Base-by-base conservation (phyloP, 2,113 vertebrate species). In the Hypomesus transpacificus region DNA sequence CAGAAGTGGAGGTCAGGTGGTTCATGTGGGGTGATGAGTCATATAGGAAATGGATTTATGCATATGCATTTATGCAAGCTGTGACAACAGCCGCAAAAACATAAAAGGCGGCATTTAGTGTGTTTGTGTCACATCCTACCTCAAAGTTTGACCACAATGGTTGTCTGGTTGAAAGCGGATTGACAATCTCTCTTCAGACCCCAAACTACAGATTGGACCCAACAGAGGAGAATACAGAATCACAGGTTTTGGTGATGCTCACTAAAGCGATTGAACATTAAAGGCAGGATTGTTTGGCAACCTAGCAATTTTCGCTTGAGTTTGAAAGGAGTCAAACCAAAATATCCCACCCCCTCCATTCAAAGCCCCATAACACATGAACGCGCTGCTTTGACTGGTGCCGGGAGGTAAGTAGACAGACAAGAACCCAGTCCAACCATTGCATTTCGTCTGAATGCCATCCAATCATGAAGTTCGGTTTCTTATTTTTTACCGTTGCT, bases 101-200 rank as follows among this genome's bases (percentile, higher is more conserved):
- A 18, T 67, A 8, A 52, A 52, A 3, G 24, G 16, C 18, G 31
- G 28, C 46, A 59, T 51, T n/a, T 2, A 20, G 9, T 17, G 0
- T 14, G 26, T 58, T 58, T 16, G 24, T 56, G 26, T 61, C 17
- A 22, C 26, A 13, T 4, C 69, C 82, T 89, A 97, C 95, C 95
- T 94, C 6, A 96, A 54, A 46, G 75, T 87, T 84, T 92, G 92
- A 62, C 63, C 70, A 0, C 77, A 14, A 14, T 78, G 75, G 39
- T 80, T 66, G 57, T 78, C 20, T 1, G 63, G 85, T 39, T 73
- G 80, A 81, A 95, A 80, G 68, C 76, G 88, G 78, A 97, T 87
- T 63, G 90, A 14, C 78, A 91, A 89, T 64, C 70, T 89, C 71
- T 90, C 83, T 66, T 91, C 81, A 26, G 84, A 73, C 69, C 81